phyloP scores from a whole-genome alignment of 2,113 vertebrate genomes.

The Cnemophilus loriae region DNA sequence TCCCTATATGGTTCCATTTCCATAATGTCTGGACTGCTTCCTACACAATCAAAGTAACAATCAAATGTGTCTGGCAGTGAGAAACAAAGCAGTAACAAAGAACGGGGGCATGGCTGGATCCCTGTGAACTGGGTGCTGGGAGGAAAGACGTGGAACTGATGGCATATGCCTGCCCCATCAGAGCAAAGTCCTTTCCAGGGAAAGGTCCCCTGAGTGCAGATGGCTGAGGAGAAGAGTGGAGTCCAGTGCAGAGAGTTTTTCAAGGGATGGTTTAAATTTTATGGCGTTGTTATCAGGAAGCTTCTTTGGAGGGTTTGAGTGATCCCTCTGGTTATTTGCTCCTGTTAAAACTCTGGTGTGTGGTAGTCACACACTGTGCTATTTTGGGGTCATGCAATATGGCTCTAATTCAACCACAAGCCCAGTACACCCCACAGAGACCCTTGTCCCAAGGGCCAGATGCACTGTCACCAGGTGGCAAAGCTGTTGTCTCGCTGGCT shows the following conservation, averaged over 20 bases:
- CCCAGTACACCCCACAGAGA: background rate
- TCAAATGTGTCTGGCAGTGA: background rate
- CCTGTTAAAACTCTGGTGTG: background rate
- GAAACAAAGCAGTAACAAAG: background rate
- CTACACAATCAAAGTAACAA: conserved; percentile 16
- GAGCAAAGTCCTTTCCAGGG: background rate
- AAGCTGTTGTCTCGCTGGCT: background rate
- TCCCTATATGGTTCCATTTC: conserved; percentile 49
- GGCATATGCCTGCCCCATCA: background rate
- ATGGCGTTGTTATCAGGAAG: background rate
- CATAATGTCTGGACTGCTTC: conserved; percentile 10
- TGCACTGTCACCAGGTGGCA: background rate
- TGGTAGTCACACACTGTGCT: background rate
- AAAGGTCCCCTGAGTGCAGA: background rate
- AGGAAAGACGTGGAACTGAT: background rate
- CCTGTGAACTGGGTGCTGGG: background rate
- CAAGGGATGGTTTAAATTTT: background rate
- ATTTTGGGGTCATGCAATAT: background rate
- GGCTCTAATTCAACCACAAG: background rate
- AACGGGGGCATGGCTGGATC: background rate
- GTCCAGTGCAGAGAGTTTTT: background rate
- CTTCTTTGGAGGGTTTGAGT: background rate
- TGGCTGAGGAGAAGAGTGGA: background rate
- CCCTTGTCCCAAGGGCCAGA: background rate
- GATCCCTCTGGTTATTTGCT: background rate